Evolutionary conservation across 2,113 vertebrate species (phyloP).

Genomic region (Sinocyclocheilus grahami): DNA sequence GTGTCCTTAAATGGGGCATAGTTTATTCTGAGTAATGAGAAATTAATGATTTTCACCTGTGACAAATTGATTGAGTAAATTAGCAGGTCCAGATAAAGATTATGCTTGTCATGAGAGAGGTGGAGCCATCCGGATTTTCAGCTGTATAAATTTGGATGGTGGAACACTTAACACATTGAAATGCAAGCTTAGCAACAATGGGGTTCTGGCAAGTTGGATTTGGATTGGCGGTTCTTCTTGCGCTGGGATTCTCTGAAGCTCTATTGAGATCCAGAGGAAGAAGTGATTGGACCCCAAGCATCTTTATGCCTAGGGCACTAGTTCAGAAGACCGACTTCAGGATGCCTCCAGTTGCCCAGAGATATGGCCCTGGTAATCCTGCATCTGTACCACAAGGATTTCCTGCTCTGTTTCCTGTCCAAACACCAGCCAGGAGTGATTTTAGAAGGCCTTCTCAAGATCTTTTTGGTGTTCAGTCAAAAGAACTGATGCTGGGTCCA

Average conservation of each 20-base stretch:
- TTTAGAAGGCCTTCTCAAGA: background rate
- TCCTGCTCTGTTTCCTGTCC: background rate
- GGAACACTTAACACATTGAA: background rate
- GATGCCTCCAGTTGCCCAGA: too few relatives aligned
- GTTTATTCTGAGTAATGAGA: background rate
- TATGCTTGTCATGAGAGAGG: background rate
- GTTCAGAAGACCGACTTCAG: background rate
- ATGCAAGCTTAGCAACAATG: background rate
- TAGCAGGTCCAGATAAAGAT: background rate
- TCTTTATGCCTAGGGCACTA: too few relatives aligned
- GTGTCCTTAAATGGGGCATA: background rate
- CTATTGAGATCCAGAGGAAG: background rate
- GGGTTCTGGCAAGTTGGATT: background rate
- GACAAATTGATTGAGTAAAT: background rate
- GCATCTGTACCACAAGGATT: too few relatives aligned
- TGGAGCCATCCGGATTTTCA: background rate
- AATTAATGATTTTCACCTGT: background rate
- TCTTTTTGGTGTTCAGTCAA: background rate
- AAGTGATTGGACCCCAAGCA: background rate
- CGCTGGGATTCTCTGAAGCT: background rate
- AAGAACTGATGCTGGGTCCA: constrained; percentile 21
- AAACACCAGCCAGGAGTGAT: background rate
- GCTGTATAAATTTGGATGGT: background rate
- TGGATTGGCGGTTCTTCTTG: background rate
- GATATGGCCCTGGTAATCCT: background rate